These are phyloP conservation scores for Crypturellus undulatus DNA, from an alignment of 2,113 vertebrate genomes.

Conservation along the genomic window DNA sequence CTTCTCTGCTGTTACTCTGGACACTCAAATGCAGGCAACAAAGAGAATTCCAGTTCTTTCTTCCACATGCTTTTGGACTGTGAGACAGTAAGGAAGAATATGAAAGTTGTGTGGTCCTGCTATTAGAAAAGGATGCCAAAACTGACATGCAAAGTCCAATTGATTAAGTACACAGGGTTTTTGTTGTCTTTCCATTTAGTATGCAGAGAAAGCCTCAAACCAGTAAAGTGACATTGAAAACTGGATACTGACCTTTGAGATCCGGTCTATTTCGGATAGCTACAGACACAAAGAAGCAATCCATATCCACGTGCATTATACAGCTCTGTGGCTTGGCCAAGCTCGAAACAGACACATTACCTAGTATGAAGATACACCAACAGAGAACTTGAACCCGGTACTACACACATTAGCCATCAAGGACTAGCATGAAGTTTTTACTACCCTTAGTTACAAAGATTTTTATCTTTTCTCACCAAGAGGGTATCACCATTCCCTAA, in stretches of 20 bases:
- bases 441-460: neutral
- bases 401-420: conserved; percentile 25
- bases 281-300: conserved; percentile 99
- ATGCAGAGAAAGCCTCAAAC: neutral
- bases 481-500: neutral
- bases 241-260: conserved; percentile 88
- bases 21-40: neutral
- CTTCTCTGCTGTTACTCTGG: neutral
- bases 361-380: conserved; percentile 79
- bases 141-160: neutral
- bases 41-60: neutral
- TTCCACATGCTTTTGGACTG: neutral
- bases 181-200: neutral
- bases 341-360: conserved; percentile 75
- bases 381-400: conserved; percentile 66
- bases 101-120: neutral
- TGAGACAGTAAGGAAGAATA: neutral
- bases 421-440: neutral
- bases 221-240: neutral
- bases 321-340: conserved; percentile 85
- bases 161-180: neutral
- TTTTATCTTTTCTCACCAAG: neutral
- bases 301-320: conserved; percentile 98
- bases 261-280: conserved; percentile 93
- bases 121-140: neutral